Conservation (phyloP, 2,113 vertebrate species). For the Erythrocercus mccallii region DNA sequence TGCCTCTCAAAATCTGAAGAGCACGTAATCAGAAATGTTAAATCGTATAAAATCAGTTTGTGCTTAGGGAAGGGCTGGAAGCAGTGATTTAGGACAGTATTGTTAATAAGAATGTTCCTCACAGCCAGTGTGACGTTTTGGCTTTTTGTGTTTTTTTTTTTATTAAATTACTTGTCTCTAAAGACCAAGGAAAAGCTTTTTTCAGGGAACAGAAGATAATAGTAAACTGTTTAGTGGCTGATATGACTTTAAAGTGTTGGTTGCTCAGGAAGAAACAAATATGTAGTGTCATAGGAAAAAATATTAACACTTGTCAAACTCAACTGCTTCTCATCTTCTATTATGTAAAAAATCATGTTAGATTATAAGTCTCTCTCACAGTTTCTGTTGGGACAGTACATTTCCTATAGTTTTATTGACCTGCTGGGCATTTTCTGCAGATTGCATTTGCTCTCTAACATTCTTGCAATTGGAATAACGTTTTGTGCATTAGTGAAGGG, state of each 20-base stretch:
- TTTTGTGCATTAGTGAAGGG: not conserved
- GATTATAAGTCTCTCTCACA: not conserved
- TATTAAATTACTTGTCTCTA: not conserved
- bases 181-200: not conserved
- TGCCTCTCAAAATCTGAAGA: not conserved
- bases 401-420: not conserved
- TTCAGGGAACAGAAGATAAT: not conserved
- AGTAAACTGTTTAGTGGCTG: not conserved
- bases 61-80: not conserved
- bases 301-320: not conserved
- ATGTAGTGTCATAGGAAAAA: not conserved
- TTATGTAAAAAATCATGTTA: not conserved
- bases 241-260: not conserved
- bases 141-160: not conserved
- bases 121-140: not conserved
- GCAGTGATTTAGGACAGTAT: not conserved
- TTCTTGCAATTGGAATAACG: not conserved
- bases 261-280: not conserved
- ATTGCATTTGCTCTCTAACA: not conserved
- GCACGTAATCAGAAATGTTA: not conserved
- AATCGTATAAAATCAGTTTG: not conserved
- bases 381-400: not conserved
- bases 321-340: not conserved
- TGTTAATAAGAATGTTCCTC: not conserved
- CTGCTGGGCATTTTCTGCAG: not conserved